These are phyloP conservation scores for Drosophila nr. perissopoda DNA, from an alignment of 2,888 invertebrate genomes.

Conservation along the genomic window DNA sequence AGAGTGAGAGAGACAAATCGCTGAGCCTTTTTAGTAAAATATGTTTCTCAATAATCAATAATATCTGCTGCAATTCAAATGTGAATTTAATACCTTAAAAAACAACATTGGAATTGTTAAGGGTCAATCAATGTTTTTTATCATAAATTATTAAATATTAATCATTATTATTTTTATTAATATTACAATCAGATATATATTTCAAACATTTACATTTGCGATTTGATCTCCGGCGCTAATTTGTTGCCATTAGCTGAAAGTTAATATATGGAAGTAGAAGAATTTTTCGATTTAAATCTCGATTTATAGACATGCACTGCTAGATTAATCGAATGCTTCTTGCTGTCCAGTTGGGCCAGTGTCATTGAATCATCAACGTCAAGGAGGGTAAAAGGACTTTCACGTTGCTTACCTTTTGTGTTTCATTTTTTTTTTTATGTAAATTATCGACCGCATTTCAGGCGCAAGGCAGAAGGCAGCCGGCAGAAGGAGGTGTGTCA, in stretches of 20 bases:
- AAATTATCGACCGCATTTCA: constrained; percentile 74
- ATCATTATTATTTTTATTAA: not conserved
- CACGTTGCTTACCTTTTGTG: constrained; percentile 47
- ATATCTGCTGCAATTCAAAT: not conserved
- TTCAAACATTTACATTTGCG: not conserved
- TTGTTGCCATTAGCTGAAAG: not conserved
- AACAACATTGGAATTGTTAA: not conserved
- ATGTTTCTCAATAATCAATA: not conserved
- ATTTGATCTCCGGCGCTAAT: not conserved
- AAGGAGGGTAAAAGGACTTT: constrained; percentile 27
- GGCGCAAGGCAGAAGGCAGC: constrained; percentile 6
- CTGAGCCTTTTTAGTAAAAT: not conserved
- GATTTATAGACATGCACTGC: not conserved
- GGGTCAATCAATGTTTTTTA: too few species aligned
- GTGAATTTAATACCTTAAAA: not conserved
- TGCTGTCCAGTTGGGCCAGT: constrained; percentile 11
- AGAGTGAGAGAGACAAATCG: not conserved
- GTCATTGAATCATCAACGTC: constrained; percentile 28
- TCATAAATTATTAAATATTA: too few species aligned
- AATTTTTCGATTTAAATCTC: not conserved
- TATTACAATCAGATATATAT: not conserved
- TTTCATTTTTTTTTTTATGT: constrained; percentile 63
- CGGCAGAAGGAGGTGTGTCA: constrained; percentile 47
- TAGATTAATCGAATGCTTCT: constrained; percentile 13
- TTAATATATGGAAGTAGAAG: not conserved